Percentiles rank a stretch among this genome's conserved stretches.
phyloP scores from a whole-genome alignment of 2,888 invertebrate genomes.

The Dicyrtomina minuta region DNA sequence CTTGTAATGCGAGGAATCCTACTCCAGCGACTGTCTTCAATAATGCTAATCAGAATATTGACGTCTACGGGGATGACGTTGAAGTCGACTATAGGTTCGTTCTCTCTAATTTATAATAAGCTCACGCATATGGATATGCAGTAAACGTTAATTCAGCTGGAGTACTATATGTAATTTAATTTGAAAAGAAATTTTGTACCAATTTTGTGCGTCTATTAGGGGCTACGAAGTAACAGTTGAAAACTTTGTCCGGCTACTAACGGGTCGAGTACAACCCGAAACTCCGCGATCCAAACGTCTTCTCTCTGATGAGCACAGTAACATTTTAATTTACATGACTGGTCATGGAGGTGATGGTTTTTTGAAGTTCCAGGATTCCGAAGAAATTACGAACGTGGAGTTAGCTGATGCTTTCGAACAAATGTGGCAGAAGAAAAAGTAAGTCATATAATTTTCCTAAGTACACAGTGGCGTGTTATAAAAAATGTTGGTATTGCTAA shows the following conservation, averaged over 20 bases:
- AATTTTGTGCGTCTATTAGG: slow-evolving; percentile 35
- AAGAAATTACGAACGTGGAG: slow-evolving; percentile 97
- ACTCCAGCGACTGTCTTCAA: slow-evolving; percentile 97
- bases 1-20: slow-evolving; percentile 97
- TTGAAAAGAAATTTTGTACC: too few species aligned
- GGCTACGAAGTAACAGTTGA: slow-evolving; percentile 85
- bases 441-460: too few species aligned
- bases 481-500: neutral
- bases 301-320: slow-evolving; percentile 93
- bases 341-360: slow-evolving; percentile 98
- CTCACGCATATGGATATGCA: slow-evolving; percentile 2
- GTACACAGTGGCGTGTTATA: neutral
- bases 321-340: slow-evolving; percentile 93
- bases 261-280: slow-evolving; percentile 86
- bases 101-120: slow-evolving; percentile 56
- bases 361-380: slow-evolving; percentile 98
- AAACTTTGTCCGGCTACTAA: slow-evolving; percentile 93
- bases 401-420: slow-evolving; percentile 98
- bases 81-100: slow-evolving; percentile 97
- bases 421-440: slow-evolving; percentile 99
- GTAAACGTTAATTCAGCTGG: too few species aligned
- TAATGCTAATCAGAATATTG: slow-evolving; percentile 95
- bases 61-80: slow-evolving; percentile 98
- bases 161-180: too few species aligned
- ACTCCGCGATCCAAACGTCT: slow-evolving; percentile 94